These are phyloP conservation scores for Aphelinus certus DNA, from an alignment of 1,140 invertebrate species.

Conservation along the genomic window DNA sequence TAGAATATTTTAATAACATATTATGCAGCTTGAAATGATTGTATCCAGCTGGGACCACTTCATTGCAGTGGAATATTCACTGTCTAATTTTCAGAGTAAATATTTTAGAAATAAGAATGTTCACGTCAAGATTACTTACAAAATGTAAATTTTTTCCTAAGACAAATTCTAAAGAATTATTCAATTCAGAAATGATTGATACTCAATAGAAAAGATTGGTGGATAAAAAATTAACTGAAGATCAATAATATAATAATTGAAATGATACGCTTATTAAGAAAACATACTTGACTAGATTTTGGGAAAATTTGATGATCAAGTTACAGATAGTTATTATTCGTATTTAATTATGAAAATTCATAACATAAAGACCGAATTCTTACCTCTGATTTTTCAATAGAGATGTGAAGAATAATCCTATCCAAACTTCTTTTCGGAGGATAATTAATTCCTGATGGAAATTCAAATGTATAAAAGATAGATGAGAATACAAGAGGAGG, in stretches of 20 bases:
- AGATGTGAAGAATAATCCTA: conserved; percentile 12
- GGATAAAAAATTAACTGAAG: conserved; percentile 24
- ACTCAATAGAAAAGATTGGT: too few species aligned
- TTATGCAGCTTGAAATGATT: conserved; percentile 22
- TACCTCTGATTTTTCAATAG: conserved; percentile 1
- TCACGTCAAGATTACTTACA: too few species aligned
- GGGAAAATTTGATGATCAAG: too few species aligned
- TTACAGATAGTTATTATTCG: too few species aligned
- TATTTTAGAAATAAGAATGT: conserved; percentile 1
- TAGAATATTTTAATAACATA: conserved; percentile 4
- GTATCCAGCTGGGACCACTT: conserved; percentile 34
- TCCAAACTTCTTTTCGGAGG: background rate
- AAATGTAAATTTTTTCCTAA: too few species aligned
- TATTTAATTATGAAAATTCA: too few species aligned
- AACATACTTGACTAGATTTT: conserved; percentile 27
- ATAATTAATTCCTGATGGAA: too few species aligned
- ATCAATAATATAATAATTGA: conserved; percentile 42
- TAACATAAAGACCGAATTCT: too few species aligned
- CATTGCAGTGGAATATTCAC: conserved; percentile 1
- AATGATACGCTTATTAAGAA: conserved; percentile 58
- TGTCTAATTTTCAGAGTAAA: background rate
- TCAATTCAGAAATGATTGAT: too few species aligned
- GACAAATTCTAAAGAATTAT: too few species aligned
- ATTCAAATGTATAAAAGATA: too few species aligned
- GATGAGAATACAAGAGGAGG: too few species aligned